A percentile compares a stretch with the other conserved stretches of the same genome.
These are phyloP conservation scores for Geotrupes spiniger DNA, from an alignment of 2,888 invertebrate species.

Conservation along the genomic window DNA sequence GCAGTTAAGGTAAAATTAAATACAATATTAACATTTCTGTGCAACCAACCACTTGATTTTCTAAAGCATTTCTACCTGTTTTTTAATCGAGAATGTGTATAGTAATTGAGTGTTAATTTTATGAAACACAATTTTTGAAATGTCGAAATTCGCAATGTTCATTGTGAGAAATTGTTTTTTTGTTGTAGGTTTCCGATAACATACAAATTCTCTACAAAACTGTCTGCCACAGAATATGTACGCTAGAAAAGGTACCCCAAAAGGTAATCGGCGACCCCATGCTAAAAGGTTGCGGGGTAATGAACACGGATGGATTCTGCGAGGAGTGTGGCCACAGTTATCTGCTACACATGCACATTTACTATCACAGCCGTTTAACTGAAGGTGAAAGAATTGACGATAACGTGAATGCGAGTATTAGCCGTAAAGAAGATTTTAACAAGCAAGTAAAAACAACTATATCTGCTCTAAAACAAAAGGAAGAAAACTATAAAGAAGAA, in stretches of 20 bases:
- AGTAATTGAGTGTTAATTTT: too few relatives aligned
- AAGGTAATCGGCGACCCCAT: conserved; percentile 41
- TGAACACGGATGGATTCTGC: conserved; percentile 26
- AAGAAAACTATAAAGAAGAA: conserved; percentile 31
- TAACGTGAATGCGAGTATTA: conserved; percentile 10
- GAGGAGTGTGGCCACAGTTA: conserved; percentile 36
- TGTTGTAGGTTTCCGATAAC: conserved; percentile 32
- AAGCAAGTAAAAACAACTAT: neutral
- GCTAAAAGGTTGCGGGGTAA: conserved; percentile 38
- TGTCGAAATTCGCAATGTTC: too few relatives aligned
- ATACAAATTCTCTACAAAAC: conserved; percentile 16
- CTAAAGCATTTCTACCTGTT: too few relatives aligned
- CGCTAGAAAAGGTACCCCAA: conserved; percentile 36
- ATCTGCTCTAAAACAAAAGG: neutral
- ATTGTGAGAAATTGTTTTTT: too few relatives aligned
- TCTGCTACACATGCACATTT: conserved; percentile 43
- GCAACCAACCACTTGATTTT: too few relatives aligned
- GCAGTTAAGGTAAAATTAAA: too few relatives aligned
- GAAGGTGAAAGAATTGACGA: conserved; percentile 33
- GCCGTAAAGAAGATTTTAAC: neutral
- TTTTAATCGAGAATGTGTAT: too few relatives aligned
- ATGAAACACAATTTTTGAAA: too few relatives aligned
- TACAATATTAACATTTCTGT: too few relatives aligned
- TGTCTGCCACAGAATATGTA: conserved; percentile 40
- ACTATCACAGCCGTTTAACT: conserved; percentile 39